Evolutionary conservation across 2,113 vertebrate genomes (phyloP), one percentile per base, ranked within the genome.

Genomic region (Equus quagga): DNA sequence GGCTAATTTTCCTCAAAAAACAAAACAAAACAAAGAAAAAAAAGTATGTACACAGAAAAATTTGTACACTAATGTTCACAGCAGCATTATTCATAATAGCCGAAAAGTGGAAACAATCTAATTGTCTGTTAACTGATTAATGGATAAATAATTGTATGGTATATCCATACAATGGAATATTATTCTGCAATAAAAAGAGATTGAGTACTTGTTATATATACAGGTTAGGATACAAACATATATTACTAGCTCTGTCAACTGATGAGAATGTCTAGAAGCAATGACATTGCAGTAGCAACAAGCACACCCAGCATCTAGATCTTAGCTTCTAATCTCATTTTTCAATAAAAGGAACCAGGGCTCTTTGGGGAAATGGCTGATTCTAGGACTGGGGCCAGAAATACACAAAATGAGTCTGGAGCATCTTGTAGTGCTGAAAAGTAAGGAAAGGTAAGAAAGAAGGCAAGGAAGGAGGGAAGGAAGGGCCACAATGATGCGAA

Each of bases 311-410:
- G 24, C 19, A 64, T 54, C 24, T 70, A 85, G 31, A 49, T 72
- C 54, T 89, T 79, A 41, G n/a, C 78, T 95, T 64, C 89, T 51
- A 69, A 69, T 44, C 85, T 54, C 10, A 65, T 44, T 85, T 46
- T 73, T 65, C 70, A 84, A 6, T 65, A 69, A 92, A 84, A 95
- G 72, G 28, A 95, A 58, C 4, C 23, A 82, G 60, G 24, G 36
- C 28, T 64, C 12, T 94, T 94, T 58, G 56, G 69, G 26, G 67
- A 97, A 96, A 96, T 49, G 36, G 31, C 23, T 79, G 80, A 64
- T 60, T 91, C 76, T 92, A 89, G 36, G 44, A 84, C 31, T 78
- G 24, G 18, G 46, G 24, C 28, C 75, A 83, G 78, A 94, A 79
- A 83, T 72, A 84, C 14, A 44, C 46, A 83, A 67, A 75, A 65